Evolutionary conservation across 2,888 invertebrate genomes (phyloP).

Genomic region (Pyrgus malvae): DNA sequence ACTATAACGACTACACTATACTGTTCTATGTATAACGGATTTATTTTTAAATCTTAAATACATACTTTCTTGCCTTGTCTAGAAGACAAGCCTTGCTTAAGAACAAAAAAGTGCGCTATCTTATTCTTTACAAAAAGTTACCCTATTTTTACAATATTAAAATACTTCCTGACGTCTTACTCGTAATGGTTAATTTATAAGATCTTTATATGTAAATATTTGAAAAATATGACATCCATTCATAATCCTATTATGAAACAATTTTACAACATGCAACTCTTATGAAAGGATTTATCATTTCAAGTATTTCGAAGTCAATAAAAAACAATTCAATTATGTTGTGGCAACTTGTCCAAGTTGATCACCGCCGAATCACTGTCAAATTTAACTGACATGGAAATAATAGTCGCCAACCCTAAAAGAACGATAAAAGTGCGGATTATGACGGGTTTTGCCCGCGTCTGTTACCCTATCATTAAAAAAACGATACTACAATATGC

Average conservation of each 20-base stretch:
- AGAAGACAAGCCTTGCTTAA: no score
- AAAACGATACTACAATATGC: neutral
- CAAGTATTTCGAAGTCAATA: conserved; percentile 26
- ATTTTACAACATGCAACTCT: no score
- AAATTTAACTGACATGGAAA: conserved; percentile 21
- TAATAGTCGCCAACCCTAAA: conserved; percentile 49
- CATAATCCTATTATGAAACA: conserved; percentile 2
- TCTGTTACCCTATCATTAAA: conserved; percentile 5
- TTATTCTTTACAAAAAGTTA: no score
- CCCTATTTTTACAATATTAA: no score
- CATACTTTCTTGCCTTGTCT: no score
- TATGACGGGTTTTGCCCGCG: conserved; percentile 45
- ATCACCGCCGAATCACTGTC: conserved; percentile 41
- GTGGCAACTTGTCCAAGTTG: conserved; percentile 53
- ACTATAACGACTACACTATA: no score
- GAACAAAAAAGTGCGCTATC: no score
- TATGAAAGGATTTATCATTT: no score
- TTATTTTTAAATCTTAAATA: no score
- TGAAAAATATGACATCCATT: neutral
- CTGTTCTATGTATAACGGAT: no score
- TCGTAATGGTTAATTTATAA: neutral
- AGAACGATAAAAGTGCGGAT: conserved; percentile 47
- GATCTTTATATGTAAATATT: neutral
- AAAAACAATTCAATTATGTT: conserved; percentile 50
- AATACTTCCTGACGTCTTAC: neutral